These are phyloP conservation scores for Zele albiditarsus DNA, from an alignment of 2,888 invertebrate genomes.

Conservation along the genomic window DNA sequence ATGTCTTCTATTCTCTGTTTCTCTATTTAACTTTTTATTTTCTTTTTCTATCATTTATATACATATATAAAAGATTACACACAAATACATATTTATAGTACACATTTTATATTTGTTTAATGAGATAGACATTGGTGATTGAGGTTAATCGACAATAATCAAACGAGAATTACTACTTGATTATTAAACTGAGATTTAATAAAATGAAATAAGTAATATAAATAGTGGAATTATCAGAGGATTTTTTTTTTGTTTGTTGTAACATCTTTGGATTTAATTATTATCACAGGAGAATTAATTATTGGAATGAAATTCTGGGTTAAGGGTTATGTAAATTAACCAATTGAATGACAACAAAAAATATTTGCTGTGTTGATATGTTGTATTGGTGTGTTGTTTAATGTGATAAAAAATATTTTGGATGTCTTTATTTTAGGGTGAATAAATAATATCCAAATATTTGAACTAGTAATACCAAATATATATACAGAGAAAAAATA, in stretches of 20 bases:
- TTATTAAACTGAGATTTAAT: background rate
- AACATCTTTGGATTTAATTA: too few relatives aligned
- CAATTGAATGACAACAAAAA: too few relatives aligned
- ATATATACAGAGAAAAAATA: background rate
- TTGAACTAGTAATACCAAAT: too few relatives aligned
- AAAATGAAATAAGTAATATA: background rate
- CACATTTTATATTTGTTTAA: background rate
- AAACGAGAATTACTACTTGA: background rate
- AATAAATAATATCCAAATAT: too few relatives aligned
- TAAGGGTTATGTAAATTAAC: too few relatives aligned
- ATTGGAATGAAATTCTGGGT: too few relatives aligned
- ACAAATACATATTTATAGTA: constrained; percentile 2
- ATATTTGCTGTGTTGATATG: too few relatives aligned
- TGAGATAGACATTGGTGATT: constrained; percentile 40
- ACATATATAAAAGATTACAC: background rate
- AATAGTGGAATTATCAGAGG: background rate
- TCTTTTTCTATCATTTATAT: background rate
- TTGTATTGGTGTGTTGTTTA: too few relatives aligned
- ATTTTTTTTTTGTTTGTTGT: too few relatives aligned
- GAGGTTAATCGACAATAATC: constrained; percentile 52
- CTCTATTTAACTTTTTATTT: background rate
- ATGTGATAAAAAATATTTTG: too few relatives aligned
- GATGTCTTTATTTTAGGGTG: too few relatives aligned
- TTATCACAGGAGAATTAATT: too few relatives aligned
- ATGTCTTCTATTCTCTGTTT: background rate